A percentile compares a stretch with the other conserved stretches of the same genome.
phyloP scores from a whole-genome alignment of 2,797 vertebrate genomes.

The Odontamblyopus rebecca region DNA sequence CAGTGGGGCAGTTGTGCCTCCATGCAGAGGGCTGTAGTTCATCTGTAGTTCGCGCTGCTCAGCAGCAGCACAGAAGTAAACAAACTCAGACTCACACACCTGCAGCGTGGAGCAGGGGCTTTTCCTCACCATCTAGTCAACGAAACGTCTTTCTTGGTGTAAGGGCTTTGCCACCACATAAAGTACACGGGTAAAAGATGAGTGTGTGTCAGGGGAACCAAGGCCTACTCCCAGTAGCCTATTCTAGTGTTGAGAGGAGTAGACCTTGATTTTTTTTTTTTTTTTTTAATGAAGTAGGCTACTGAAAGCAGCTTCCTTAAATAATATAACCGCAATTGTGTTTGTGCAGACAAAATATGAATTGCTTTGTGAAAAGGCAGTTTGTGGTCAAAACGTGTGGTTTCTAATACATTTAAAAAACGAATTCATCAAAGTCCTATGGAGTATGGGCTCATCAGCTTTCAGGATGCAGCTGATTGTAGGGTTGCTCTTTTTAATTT shows the following conservation, averaged over 20 bases:
- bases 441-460: background rate
- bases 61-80: constrained; percentile 39
- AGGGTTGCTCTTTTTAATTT: background rate
- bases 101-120: constrained; percentile 31
- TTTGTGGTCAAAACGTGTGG: background rate
- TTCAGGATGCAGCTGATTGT: background rate
- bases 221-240: background rate
- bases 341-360: background rate
- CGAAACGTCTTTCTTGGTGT: constrained; percentile 31
- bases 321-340: no score
- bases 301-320: no score
- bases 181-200: constrained; percentile 49
- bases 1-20: constrained; percentile 45
- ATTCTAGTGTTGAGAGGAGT: background rate
- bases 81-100: constrained; percentile 30
- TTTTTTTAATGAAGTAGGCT: background rate
- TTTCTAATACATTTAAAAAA: background rate
- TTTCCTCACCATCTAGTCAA: constrained; percentile 51
- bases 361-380: background rate
- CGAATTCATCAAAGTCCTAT: background rate
- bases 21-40: constrained; percentile 41
- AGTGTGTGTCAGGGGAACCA: constrained; percentile 54
- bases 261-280: background rate
- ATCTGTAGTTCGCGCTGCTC: constrained; percentile 42
- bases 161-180: constrained; percentile 40